Evolutionary conservation across 2,888 invertebrate species (phyloP).

Genomic region (Dolichomitus sp.): DNA sequence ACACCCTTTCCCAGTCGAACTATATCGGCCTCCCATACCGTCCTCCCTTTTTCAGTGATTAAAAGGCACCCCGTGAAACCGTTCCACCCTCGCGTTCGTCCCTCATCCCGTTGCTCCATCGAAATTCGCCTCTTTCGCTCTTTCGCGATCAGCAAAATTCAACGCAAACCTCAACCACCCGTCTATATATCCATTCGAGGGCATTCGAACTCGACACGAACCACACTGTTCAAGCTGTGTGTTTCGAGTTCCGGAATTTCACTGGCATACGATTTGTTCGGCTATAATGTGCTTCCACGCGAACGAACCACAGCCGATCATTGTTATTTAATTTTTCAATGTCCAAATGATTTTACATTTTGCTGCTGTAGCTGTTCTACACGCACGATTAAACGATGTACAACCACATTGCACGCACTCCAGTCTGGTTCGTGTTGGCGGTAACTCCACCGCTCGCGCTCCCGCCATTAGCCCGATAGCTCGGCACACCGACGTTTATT

Average conservation of each 20-base stretch:
- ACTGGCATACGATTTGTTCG: slow-evolving; percentile 34
- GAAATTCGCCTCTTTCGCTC: slow-evolving; percentile 31
- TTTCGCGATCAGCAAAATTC: slow-evolving; percentile 61
- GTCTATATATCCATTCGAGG: slow-evolving; percentile 10
- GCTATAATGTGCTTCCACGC: slow-evolving; percentile 52
- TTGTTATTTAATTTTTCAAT: slow-evolving; percentile 67
- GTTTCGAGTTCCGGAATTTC: slow-evolving; percentile 50
- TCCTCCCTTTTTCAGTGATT: slow-evolving; percentile 67
- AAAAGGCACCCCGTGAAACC: slow-evolving; percentile 63
- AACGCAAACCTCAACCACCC: slow-evolving; percentile 52
- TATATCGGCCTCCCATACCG: slow-evolving; percentile 42
- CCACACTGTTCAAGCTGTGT: slow-evolving; percentile 19
- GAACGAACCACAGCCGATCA: slow-evolving; percentile 57
- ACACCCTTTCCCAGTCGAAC: slow-evolving; percentile 60
- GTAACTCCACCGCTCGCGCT: slow-evolving; percentile 50
- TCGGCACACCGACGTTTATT: slow-evolving; percentile 70
- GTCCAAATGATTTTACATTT: slow-evolving; percentile 65
- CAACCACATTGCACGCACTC: slow-evolving; percentile 36
- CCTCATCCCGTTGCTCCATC: slow-evolving; percentile 4
- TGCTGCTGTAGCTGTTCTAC: slow-evolving; percentile 34
- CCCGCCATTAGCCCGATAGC: slow-evolving; percentile 64
- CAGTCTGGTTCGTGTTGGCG: slow-evolving; percentile 6
- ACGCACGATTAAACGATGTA: slow-evolving; percentile 57
- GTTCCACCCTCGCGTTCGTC: slow-evolving; percentile 52
- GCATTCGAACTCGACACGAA: slow-evolving; percentile 16